phyloP scores from a whole-genome alignment of 2,113 vertebrate genomes.

The Scomber scombrus region DNA sequence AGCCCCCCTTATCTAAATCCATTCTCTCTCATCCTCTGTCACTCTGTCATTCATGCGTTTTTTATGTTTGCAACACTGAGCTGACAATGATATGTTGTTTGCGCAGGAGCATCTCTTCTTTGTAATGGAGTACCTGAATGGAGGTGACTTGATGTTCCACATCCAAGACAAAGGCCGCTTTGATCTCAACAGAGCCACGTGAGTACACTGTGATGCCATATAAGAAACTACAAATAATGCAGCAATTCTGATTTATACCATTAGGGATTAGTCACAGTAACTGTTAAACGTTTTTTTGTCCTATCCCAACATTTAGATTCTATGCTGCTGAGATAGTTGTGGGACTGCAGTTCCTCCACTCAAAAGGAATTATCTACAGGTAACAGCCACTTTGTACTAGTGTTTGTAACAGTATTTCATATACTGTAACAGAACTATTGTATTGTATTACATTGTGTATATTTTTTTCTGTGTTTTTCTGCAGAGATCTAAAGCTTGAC shows the following conservation, averaged over 20 bases:
- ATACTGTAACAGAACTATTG: not conserved
- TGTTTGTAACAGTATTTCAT: not conserved
- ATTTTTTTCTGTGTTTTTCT: not conserved
- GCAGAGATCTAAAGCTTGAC: constrained; percentile 98
- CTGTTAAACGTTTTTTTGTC: constrained; percentile 18
- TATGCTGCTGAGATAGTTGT: constrained; percentile 94
- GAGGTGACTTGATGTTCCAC: constrained; percentile 98
- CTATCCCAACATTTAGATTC: constrained; percentile 86
- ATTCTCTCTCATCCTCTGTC: not conserved
- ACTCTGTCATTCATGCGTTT: not conserved
- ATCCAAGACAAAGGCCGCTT: constrained; percentile 99
- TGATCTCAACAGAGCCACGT: constrained; percentile 94
- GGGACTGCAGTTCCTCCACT: constrained; percentile 96
- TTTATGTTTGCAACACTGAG: constrained; percentile 18
- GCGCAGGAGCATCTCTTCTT: constrained; percentile 97
- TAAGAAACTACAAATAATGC: not conserved
- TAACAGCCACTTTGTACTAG: constrained; percentile 54
- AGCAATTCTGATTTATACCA: not conserved
- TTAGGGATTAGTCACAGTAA: not conserved
- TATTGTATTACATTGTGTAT: not conserved
- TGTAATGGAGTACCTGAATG: constrained; percentile 98
- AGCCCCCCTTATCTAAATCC: not conserved
- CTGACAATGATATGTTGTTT: constrained; percentile 53
- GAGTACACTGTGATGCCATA: constrained; percentile 49
- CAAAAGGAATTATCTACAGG: constrained; percentile 97